These are phyloP conservation scores for Oreohelix idahoensis DNA, from an alignment of 1,140 invertebrate species.

Conservation along the genomic window DNA sequence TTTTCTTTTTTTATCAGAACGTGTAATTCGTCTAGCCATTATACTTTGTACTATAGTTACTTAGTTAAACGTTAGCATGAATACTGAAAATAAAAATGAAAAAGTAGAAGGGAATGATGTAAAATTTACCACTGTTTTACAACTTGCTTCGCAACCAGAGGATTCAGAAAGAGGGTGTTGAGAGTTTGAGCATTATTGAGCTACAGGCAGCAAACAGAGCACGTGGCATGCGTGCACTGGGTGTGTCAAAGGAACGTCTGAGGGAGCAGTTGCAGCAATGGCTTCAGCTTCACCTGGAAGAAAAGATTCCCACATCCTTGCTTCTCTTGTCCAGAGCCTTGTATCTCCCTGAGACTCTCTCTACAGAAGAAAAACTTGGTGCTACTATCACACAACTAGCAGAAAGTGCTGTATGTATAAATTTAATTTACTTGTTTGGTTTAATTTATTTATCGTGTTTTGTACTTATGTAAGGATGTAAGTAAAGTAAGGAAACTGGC, in stretches of 20 bases:
- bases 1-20: too few species aligned
- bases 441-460: background rate
- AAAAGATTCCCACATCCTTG: constrained; percentile 94
- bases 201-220: constrained; percentile 93
- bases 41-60: too few species aligned
- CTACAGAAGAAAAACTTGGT: constrained; percentile 86
- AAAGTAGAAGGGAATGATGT: too few species aligned
- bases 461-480: too few species aligned
- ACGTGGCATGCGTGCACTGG: constrained; percentile 97
- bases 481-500: too few species aligned
- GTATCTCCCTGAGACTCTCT: constrained; percentile 82
- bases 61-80: too few species aligned
- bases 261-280: constrained; percentile 91
- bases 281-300: constrained; percentile 94
- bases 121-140: too few species aligned
- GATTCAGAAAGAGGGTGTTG: constrained; percentile 96
- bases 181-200: constrained; percentile 89
- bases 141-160: constrained; percentile 75
- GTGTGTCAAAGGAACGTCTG: constrained; percentile 90
- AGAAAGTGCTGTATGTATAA: constrained; percentile 79
- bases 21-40: too few species aligned
- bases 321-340: constrained; percentile 92
- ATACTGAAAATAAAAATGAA: too few species aligned
- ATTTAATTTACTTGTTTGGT: background rate
- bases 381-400: constrained; percentile 92